These are phyloP conservation scores for Armadillidium nasatum DNA, from an alignment of 1,140 invertebrate species.

Conservation along the genomic window DNA sequence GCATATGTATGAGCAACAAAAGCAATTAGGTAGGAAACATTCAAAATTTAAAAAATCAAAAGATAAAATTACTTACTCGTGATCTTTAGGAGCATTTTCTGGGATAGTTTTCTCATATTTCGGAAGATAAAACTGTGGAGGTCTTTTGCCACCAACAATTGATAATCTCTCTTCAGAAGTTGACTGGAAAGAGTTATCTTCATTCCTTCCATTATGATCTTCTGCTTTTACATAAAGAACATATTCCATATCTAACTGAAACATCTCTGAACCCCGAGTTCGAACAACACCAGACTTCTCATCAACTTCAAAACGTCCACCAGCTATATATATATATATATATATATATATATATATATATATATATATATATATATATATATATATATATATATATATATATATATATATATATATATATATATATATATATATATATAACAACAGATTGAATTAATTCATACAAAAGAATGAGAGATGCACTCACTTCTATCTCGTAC, in stretches of 20 bases:
- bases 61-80: conserved; percentile 87
- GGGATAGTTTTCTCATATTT: conserved; percentile 90
- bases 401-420: conserved; percentile 19
- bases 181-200: conserved; percentile 80
- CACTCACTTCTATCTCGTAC: conserved; percentile 74
- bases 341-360: conserved; percentile 12
- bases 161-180: conserved; percentile 84
- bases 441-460: neutral
- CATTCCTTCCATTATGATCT: conserved; percentile 86
- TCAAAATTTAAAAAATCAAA: conserved; percentile 19
- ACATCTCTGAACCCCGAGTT: conserved; percentile 80
- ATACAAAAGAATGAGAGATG: neutral
- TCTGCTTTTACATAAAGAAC: conserved; percentile 92
- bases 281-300: conserved; percentile 88
- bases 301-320: conserved; percentile 78
- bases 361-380: too few relatives aligned
- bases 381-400: conserved; percentile 28
- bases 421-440: conserved; percentile 6
- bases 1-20: too few relatives aligned
- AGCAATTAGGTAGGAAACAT: too few relatives aligned
- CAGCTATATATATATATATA: conserved; percentile 58
- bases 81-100: conserved; percentile 92
- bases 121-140: conserved; percentile 89
- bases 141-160: conserved; percentile 86
- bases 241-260: conserved; percentile 93